Percentiles rank a stretch among this genome's conserved stretches.
Evolutionary conservation across 2,113 vertebrate species (phyloP).

Genomic region (Merops nubicus): DNA sequence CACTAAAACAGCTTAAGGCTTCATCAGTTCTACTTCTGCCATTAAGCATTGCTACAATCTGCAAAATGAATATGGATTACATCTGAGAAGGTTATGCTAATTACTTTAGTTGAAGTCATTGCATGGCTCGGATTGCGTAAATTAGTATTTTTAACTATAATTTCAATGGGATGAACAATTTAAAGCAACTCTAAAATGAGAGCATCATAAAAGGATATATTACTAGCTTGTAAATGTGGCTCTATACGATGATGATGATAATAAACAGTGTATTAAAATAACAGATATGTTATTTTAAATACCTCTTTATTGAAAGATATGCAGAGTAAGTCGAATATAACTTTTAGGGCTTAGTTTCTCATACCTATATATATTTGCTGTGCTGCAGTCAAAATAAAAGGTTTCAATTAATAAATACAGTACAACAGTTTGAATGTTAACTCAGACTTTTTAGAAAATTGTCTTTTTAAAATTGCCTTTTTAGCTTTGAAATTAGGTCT

Average conservation of each 20-base stretch:
- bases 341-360: background rate
- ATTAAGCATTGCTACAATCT: slow-evolving; percentile 23
- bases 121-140: background rate
- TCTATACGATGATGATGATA: background rate
- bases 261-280: background rate
- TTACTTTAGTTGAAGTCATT: slow-evolving; percentile 22
- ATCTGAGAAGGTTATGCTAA: slow-evolving; percentile 45
- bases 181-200: background rate
- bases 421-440: background rate
- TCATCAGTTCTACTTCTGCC: slow-evolving; percentile 47
- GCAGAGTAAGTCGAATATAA: background rate
- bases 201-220: background rate
- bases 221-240: background rate
- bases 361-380: background rate
- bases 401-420: background rate
- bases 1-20: slow-evolving; percentile 19
- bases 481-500: background rate
- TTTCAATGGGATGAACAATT: slow-evolving; percentile 20
- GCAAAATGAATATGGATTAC: slow-evolving; percentile 49
- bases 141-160: slow-evolving; percentile 55
- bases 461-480: background rate
- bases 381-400: background rate
- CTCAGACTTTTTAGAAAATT: background rate
- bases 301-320: background rate
- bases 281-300: background rate